Conservation (phyloP, 2,797 vertebrate species). For the Glossophaga mutica region DNA sequence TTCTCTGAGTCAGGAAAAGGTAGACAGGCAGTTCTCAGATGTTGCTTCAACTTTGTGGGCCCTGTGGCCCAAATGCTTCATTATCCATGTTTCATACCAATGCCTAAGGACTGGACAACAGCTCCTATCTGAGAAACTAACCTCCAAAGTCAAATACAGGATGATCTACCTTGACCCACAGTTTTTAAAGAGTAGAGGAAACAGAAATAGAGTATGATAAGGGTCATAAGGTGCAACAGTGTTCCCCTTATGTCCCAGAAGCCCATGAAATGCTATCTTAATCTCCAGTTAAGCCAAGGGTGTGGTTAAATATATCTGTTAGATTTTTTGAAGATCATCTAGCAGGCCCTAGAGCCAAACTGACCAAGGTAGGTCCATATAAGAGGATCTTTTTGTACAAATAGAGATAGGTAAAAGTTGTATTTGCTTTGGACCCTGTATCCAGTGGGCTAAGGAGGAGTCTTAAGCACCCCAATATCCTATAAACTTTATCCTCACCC, state of each 20-base stretch:
- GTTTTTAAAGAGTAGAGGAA: constrained; percentile 5
- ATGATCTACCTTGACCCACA: not conserved
- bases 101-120: constrained; percentile 64
- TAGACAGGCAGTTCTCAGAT: not conserved
- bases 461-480: not conserved
- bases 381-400: not conserved
- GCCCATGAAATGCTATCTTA: not conserved
- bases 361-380: not conserved
- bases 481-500: not conserved
- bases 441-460: not conserved
- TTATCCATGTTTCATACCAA: constrained; percentile 18
- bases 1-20: not conserved
- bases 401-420: not conserved
- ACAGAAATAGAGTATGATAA: not conserved
- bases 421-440: not conserved
- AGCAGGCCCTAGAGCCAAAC: not conserved
- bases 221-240: not conserved
- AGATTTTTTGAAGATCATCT: not conserved
- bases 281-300: not conserved
- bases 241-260: not conserved
- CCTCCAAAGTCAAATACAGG: not conserved
- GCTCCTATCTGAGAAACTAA: constrained; percentile 70
- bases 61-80: constrained; percentile 62
- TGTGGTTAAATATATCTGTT: not conserved
- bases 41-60: constrained; percentile 66